phyloP scores from a whole-genome alignment of 2,888 invertebrate genomes.

The Rhaphigaster nebulosa region DNA sequence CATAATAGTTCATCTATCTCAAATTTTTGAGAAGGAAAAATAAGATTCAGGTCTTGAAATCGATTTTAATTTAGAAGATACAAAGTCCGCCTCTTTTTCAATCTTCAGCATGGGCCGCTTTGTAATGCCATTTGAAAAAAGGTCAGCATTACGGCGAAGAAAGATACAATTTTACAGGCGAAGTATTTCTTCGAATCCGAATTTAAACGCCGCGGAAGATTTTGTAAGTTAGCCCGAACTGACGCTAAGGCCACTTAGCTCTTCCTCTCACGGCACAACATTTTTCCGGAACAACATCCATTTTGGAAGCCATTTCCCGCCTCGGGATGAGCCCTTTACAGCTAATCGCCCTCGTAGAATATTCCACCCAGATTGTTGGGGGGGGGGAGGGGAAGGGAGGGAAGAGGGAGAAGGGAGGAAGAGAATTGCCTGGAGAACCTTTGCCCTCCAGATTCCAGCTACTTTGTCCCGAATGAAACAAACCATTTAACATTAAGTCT shows the following conservation, averaged over 20 bases:
- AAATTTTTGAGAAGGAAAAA: too few species aligned
- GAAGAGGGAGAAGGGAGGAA: background rate
- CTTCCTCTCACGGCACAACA: background rate
- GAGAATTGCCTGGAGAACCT: background rate
- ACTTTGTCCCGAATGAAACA: background rate
- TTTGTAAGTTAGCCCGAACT: background rate
- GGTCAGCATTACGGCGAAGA: background rate
- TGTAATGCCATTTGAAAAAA: background rate
- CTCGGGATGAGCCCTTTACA: background rate
- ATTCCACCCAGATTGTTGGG: background rate
- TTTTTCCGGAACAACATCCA: slow-evolving; percentile 38
- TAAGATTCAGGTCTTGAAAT: too few species aligned
- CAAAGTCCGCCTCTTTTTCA: background rate
- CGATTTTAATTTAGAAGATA: background rate
- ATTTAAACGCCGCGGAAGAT: background rate
- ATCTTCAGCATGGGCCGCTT: background rate
- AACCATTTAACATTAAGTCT: background rate
- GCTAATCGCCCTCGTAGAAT: slow-evolving; percentile 7
- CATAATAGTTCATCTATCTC: too few species aligned
- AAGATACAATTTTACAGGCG: background rate
- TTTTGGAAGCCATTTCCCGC: slow-evolving; percentile 10
- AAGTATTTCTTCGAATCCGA: background rate
- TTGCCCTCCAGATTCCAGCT: background rate
- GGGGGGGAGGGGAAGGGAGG: background rate
- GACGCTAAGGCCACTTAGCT: background rate